A percentile compares a stretch with the other conserved stretches of the same genome.
Evolutionary conservation across 2,797 vertebrate species (phyloP).

Genomic region (Coccyzus lansbergi): DNA sequence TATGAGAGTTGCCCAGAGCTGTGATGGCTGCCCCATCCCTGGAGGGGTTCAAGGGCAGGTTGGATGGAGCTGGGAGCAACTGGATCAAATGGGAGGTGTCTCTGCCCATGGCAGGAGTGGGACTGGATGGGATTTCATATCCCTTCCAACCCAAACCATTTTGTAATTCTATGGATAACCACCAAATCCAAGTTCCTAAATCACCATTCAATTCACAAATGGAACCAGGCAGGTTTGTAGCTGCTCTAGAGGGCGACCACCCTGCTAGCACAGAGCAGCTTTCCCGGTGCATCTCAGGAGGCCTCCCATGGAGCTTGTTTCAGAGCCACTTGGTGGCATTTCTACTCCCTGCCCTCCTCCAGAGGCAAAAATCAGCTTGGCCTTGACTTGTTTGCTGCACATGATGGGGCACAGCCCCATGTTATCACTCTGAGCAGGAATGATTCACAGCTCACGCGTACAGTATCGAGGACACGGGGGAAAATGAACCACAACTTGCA

Average conservation of each 20-base stretch:
- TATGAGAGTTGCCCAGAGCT: no score
- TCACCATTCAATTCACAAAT: not conserved
- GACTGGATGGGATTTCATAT: no score
- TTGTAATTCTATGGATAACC: not conserved
- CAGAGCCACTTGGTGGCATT: not conserved
- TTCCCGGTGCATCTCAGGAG: not conserved
- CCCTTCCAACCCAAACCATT: no score
- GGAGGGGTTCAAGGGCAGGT: no score
- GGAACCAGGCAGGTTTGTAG: not conserved
- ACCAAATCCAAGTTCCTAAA: not conserved
- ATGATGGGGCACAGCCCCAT: not conserved
- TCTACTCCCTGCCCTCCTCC: not conserved
- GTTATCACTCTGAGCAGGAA: not conserved
- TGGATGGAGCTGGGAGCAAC: no score
- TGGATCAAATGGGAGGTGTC: no score
- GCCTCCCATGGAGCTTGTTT: not conserved
- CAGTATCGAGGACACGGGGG: rapidly evolving
- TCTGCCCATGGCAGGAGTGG: no score
- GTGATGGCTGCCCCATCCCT: no score
- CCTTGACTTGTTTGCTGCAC: not conserved
- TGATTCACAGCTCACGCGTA: not conserved
- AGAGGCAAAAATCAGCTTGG: not conserved
- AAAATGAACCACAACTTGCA: not conserved
- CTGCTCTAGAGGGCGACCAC: not conserved
- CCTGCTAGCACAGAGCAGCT: not conserved